These are phyloP conservation scores for Potamarius usumacintae DNA, from an alignment of 2,113 vertebrate genomes.

Conservation along the genomic window DNA sequence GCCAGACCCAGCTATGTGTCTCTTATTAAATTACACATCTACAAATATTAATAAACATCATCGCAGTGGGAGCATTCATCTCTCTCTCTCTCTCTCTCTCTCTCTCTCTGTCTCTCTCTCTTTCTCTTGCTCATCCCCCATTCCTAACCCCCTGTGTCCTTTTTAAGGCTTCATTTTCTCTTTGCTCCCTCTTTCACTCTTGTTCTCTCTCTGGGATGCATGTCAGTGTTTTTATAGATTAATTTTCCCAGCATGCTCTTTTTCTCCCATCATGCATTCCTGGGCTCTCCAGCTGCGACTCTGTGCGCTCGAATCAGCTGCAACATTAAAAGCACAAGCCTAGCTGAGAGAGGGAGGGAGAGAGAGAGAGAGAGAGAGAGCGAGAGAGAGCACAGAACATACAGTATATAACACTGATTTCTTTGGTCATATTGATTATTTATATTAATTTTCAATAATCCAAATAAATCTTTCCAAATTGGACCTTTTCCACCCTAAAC, in stretches of 20 bases:
- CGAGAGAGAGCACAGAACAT: neutral
- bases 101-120: neutral
- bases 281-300: slow-evolving; percentile 51
- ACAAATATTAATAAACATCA: slow-evolving; percentile 45
- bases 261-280: slow-evolving; percentile 24
- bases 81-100: neutral
- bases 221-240: slow-evolving; percentile 54
- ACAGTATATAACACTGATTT: neutral
- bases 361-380: neutral
- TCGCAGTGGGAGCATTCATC: slow-evolving; percentile 18
- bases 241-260: slow-evolving; percentile 49
- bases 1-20: slow-evolving; percentile 20
- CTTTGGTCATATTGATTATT: neutral
- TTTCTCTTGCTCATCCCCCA: neutral
- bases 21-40: slow-evolving; percentile 47
- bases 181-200: neutral
- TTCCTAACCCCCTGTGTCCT: neutral
- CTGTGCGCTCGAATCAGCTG: slow-evolving; percentile 60
- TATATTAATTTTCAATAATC: neutral
- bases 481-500: too few species aligned
- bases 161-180: neutral
- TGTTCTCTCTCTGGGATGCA: slow-evolving; percentile 36
- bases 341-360: neutral
- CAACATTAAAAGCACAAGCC: slow-evolving; percentile 63
- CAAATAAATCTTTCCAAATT: neutral